Percentiles rank a stretch among this genome's conserved stretches.
phyloP scores from a whole-genome alignment of 2,888 invertebrate genomes.

The Hypomecis atomaria region DNA sequence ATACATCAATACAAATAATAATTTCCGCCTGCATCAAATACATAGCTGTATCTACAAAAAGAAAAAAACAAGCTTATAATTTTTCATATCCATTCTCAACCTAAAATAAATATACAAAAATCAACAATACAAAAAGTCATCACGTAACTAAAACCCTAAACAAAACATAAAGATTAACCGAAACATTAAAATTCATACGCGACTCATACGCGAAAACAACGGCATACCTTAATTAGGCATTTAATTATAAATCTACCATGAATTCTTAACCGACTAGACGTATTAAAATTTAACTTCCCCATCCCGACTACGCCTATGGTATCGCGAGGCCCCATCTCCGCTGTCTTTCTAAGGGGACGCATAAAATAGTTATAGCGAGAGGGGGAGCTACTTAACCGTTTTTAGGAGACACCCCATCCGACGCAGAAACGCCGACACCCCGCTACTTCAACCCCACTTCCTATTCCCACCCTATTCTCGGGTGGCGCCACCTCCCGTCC shows the following conservation, averaged over 20 bases:
- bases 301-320: constrained; percentile 69
- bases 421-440: constrained; percentile 77
- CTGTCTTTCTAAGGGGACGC: constrained; percentile 84
- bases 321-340: constrained; percentile 79
- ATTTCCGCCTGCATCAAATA: too few relatives aligned
- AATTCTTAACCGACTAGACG: constrained; percentile 82
- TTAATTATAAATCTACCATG: constrained; percentile 82
- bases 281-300: constrained; percentile 83
- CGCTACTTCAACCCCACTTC: constrained; percentile 78
- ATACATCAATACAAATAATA: too few relatives aligned
- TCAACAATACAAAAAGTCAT: not conserved
- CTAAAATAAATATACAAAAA: not conserved
- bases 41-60: too few relatives aligned
- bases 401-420: constrained; percentile 83
- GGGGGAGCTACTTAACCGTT: constrained; percentile 84
- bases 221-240: constrained; percentile 78
- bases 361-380: constrained; percentile 84
- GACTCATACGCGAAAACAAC: constrained; percentile 65
- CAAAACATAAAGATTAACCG: constrained; percentile 49
- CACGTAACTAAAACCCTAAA: constrained; percentile 42
- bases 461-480: constrained; percentile 68
- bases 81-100: not conserved
- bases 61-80: too few relatives aligned
- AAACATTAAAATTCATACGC: constrained; percentile 66
- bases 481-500: constrained; percentile 53